These are phyloP conservation scores for Myotis findleyi DNA, from an alignment of 2,797 vertebrate species.

Conservation along the genomic window DNA sequence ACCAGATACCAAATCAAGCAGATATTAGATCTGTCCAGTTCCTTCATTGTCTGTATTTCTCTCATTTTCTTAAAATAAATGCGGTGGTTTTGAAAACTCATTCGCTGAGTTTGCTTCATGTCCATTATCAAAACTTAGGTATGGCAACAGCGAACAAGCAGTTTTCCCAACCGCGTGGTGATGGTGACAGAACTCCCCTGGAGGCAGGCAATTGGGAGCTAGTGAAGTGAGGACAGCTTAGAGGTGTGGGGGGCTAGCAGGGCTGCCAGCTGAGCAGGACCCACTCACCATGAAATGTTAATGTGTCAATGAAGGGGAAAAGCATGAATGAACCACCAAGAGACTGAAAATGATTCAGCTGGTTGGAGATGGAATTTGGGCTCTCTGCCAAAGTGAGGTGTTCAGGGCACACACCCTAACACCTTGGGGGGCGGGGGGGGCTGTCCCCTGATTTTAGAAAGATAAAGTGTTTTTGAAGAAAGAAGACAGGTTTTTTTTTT, in stretches of 20 bases:
- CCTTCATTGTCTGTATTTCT: not conserved
- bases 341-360: slow-evolving; percentile 33
- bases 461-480: slow-evolving; percentile 25
- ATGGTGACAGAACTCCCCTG: not conserved
- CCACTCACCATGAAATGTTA: slow-evolving; percentile 68
- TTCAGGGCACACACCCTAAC: not conserved
- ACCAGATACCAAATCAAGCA: not conserved
- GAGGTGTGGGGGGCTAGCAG: slow-evolving; percentile 1
- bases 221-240: slow-evolving; percentile 64
- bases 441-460: not conserved
- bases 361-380: slow-evolving; percentile 36
- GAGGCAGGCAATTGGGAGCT: slow-evolving; percentile 49
- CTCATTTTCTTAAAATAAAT: slow-evolving; percentile 28
- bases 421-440: not conserved
- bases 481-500: not conserved
- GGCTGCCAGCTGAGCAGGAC: slow-evolving; percentile 50
- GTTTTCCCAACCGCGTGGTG: not conserved
- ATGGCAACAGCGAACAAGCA: not conserved
- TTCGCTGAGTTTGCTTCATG: not conserved
- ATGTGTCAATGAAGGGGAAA: slow-evolving; percentile 42
- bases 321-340: slow-evolving; percentile 63
- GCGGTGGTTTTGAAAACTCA: not conserved
- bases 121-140: not conserved
- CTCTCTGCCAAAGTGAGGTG: slow-evolving; percentile 59
- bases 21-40: not conserved